A percentile compares a stretch with the other conserved stretches of the same genome.
Evolutionary conservation across 2,113 vertebrate genomes (phyloP).

Genomic region (Syrmaticus mikado): DNA sequence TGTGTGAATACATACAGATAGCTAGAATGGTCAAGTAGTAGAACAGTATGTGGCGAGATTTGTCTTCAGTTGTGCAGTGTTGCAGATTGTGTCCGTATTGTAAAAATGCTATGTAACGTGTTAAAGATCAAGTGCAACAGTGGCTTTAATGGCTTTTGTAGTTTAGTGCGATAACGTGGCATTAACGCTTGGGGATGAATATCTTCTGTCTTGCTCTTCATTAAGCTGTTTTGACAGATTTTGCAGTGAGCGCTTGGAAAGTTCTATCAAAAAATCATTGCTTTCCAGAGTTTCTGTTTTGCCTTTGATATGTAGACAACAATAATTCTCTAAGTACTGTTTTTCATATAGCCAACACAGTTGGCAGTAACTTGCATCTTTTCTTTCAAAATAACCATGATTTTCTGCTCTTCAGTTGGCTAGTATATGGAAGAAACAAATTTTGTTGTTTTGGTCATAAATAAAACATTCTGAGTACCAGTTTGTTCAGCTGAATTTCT

Average conservation of each 20-base stretch:
- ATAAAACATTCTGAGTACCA: neutral
- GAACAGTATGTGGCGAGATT: neutral
- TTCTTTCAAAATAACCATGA: constrained; percentile 16
- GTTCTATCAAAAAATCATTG: neutral
- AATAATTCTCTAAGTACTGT: constrained; percentile 34
- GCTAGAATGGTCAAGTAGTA: neutral
- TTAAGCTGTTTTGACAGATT: constrained; percentile 22
- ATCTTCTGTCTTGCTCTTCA: constrained; percentile 8
- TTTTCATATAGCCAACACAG: constrained; percentile 27
- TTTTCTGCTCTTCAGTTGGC: neutral
- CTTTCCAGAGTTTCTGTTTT: constrained; percentile 43
- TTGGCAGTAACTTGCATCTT: constrained; percentile 36
- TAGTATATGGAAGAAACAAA: neutral
- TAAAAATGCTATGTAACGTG: constrained; percentile 30
- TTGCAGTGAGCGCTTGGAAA: constrained; percentile 21
- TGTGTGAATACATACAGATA: neutral
- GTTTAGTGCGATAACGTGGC: neutral
- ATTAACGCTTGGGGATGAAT: neutral
- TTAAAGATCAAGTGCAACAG: neutral
- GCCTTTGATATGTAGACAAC: neutral
- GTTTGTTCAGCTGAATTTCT: neutral
- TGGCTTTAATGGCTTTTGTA: neutral
- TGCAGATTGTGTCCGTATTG: constrained; percentile 1
- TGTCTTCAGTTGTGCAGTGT: neutral
- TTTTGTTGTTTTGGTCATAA: constrained; percentile 27